phyloP scores from a whole-genome alignment of 2,888 invertebrate species.

The Sericinus montela region DNA sequence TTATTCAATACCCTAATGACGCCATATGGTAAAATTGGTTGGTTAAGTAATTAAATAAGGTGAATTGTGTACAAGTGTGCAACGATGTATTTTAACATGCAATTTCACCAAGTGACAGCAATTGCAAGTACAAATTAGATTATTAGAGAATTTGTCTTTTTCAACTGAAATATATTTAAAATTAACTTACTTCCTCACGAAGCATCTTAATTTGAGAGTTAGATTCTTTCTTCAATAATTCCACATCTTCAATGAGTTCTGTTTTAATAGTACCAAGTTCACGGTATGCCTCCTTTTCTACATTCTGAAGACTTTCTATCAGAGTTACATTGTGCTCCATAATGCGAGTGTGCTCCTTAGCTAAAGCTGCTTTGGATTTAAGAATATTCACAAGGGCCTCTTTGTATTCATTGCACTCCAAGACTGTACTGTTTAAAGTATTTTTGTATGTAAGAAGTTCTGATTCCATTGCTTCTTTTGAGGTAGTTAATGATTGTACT shows the following conservation, averaged over 20 bases:
- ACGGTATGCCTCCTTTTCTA: slow-evolving; percentile 68
- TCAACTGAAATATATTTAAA: too few species aligned
- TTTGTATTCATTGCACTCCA: slow-evolving; percentile 70
- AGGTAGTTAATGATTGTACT: slow-evolving; percentile 44
- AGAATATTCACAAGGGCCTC: slow-evolving; percentile 69
- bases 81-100: too few species aligned
- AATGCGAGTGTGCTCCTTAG: slow-evolving; percentile 67
- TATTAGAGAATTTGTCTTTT: too few species aligned
- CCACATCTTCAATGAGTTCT: slow-evolving; percentile 71
- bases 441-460: slow-evolving; percentile 56
- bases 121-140: too few species aligned
- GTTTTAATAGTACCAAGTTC: slow-evolving; percentile 66
- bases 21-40: too few species aligned
- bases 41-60: too few species aligned
- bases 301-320: slow-evolving; percentile 69
- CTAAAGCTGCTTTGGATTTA: slow-evolving; percentile 66
- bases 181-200: slow-evolving; percentile 55
- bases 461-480: slow-evolving; percentile 55
- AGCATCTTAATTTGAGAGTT: slow-evolving; percentile 60
- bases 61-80: too few species aligned
- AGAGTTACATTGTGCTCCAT: slow-evolving; percentile 72
- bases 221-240: slow-evolving; percentile 64
- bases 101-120: too few species aligned
- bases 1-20: too few species aligned
- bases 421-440: slow-evolving; percentile 49